Base-by-base conservation (phyloP, 1,140 invertebrate genomes). In the Ptiloglossa arizonensis region DNA sequence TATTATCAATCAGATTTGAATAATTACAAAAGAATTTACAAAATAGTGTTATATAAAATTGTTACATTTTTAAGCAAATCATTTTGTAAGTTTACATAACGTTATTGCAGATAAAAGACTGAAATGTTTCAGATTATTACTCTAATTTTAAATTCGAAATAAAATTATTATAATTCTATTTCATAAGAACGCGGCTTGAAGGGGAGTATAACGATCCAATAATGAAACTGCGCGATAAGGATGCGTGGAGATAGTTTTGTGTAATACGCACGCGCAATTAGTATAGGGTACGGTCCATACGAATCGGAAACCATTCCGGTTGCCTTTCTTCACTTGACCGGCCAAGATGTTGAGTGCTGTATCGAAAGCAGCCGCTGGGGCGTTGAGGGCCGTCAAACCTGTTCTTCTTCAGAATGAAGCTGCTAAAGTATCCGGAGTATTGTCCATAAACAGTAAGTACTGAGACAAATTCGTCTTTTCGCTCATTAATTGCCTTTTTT, bases 311-410 rank as follows among this genome's bases (percentile, higher is more conserved):
- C 32, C 32, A 74, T 89, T 89, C 86, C 87, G 88, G 84, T 89
- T 80, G 68, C 78, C 68, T 78, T 70, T 87, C 85, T 84, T 92
- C 89, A 89, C 86, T 92, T 88, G 87, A 85, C 81, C 88, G 87
- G 90, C 90, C 92, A 94, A 93, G 93, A 95, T 95, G 94, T 94
- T 95, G 92, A 94, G 93, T 84, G 94, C 93, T 83, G 93, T 95
- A 80, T 92, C 93, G 81, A 94, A 94, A 88, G 94, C 93, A 83
- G 94, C 94, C 90, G 89, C 92, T 81, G 94, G 94, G 71, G 93
- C 94, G 87, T 90, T 95, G 67, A 94, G 94, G 91, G 93, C 92
- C 80, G 92, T 94, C 72, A 95, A 95, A 91, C 93, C 94, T 50
- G 87, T 91, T 60, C 82, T 95, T 88, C 80, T 94, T 44, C 93